A percentile compares a stretch with the other conserved stretches of the same genome.
Evolutionary conservation across 1,140 invertebrate genomes (phyloP).

Genomic region (Papilio glaucus): DNA sequence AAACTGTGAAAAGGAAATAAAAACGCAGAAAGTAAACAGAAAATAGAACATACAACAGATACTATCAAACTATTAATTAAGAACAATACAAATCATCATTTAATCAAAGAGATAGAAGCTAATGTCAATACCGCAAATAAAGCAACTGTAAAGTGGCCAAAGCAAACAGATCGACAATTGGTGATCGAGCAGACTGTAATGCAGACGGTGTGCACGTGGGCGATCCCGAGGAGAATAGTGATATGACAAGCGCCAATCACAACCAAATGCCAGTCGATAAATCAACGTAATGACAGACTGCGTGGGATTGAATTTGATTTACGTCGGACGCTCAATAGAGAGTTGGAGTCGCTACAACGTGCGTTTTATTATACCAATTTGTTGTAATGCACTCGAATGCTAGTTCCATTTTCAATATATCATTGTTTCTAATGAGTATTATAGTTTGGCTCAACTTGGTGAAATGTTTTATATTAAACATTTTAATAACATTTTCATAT

Average conservation of each 20-base stretch:
- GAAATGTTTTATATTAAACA: no score
- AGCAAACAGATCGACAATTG: neutral
- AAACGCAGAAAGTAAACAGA: no score
- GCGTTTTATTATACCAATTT: neutral
- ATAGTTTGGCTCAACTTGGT: no score
- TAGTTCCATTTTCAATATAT: no score
- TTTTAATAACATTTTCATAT: no score
- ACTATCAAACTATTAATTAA: no score
- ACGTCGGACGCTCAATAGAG: conserved; percentile 22
- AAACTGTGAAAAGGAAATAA: no score
- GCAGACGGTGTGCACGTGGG: conserved; percentile 42
- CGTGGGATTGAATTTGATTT: conserved; percentile 44
- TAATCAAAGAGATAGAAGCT: neutral
- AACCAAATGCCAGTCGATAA: conserved; percentile 42
- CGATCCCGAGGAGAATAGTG: neutral
- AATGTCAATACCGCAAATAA: neutral
- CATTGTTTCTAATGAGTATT: no score
- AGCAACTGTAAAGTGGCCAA: neutral
- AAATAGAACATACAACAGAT: no score
- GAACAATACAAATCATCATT: neutral
- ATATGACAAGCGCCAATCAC: conserved; percentile 43
- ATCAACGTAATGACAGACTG: conserved; percentile 46
- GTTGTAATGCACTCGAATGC: neutral
- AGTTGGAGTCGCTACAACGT: neutral
- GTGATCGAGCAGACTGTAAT: conserved; percentile 38